Evolutionary conservation across 2,797 vertebrate species (phyloP), one percentile per base, ranked within the genome.

Genomic region (Oryzias dopingdopingensis): DNA sequence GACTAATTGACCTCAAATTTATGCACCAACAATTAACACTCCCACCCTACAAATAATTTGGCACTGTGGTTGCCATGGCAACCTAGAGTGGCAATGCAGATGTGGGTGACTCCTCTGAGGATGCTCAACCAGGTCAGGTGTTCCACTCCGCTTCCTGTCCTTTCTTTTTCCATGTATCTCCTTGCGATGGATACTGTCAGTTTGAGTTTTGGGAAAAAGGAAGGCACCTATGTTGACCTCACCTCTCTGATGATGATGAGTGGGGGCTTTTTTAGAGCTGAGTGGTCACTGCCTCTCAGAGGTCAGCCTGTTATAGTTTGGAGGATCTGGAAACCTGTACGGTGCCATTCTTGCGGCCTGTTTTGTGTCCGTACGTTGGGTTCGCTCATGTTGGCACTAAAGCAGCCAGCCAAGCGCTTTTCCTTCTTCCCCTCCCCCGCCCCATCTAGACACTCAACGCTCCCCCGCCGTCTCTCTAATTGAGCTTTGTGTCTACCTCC

Each of bases 401-500:
- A 86, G 54, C 88, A 85, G 79, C 90, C 86, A 85, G 47, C 40
- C 47, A 74, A 85, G 69, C 26, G 70, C 32, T 63, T 17, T 18
- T 16, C 3, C 6, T 6, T 5, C 45, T 6, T 5, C 45, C 47
- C 50, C 15, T 22, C 41, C 52, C 67, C 70, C 16, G n/a, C 59
- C 66, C 70, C 73, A 65, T 80, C 58, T 78, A 87, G 77, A 85
- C 84, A 65, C 80, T 83, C 72, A 70, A 55, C 32, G 18, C 84
- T 57, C 80, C 82, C 81, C 79, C 73, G 63, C 74, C 56, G 64
- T 59, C 80, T 67, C 76, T 86, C 85, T 91, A 92, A 92, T 92
- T 92, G 88, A 90, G 87, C 89, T 92, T 91, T 92, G 90, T 92
- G 91, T 91, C 88, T 91, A 89, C 87, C 80, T 90, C 88, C 77